Evolutionary conservation across 2,113 vertebrate species (phyloP), one percentile per base, ranked within the genome.

Genomic region (Maylandia zebra): DNA sequence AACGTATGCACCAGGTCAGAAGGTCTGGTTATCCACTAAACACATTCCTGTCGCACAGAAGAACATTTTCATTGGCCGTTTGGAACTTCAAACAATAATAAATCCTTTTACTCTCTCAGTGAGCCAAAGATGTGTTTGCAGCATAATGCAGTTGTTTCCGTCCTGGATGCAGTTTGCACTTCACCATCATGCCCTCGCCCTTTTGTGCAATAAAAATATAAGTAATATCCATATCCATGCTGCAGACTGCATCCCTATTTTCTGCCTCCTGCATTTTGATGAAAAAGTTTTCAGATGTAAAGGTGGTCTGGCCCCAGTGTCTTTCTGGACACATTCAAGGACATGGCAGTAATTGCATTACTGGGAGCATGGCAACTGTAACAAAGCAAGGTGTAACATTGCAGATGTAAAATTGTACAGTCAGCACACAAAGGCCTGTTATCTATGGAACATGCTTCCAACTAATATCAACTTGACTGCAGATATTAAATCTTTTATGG

Each of bases 301-400:
- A 61, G 0, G 27, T 61, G 8, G 56, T 0, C 56, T 17, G 27
- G 14, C 8, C 57, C 57, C 57, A 32, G 57, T 61, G 57, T 32
- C 57, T 61, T 61, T 61, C 14, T 34, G 14, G 57, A 61, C 57
- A 34, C 16, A 61, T 61, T 6, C 30, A 61, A 19, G 57, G 30
- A 61, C 30, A 61, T 61, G 30, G 6, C 30, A 32, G 8, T 19
- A 34, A 34, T 2, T 61, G 30, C 14, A 61, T 61, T 61, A 61
- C 14, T 34, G 27, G 57, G 57, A 61, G 14, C 30, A 17, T 17
- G 27, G 56, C 14, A 0, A 32, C 57, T 61, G 57, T 34, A 34
- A 61, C 14, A 61, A 61, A 32, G 57, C 14, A 59, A 32, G 14
- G 14, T 32, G 27, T 32, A 3, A 32, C 27, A 61, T 6, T 57